A percentile compares a stretch with the other conserved stretches of the same genome.
phyloP scores from a whole-genome alignment of 2,888 invertebrate genomes.

The Latrodectus hesperus region DNA sequence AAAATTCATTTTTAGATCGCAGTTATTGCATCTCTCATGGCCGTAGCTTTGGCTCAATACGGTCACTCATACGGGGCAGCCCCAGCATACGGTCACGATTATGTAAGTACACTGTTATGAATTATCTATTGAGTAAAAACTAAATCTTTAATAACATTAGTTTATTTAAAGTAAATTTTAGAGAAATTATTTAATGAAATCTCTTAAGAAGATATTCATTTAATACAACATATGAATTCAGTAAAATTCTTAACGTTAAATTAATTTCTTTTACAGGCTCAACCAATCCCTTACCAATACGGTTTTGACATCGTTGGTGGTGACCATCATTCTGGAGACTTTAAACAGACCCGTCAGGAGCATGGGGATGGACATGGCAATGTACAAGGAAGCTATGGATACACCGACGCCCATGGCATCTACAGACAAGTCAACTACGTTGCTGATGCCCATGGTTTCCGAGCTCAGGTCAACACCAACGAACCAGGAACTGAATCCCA shows the following conservation, averaged over 20 bases:
- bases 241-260: neutral
- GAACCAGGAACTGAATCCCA: too few species aligned
- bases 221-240: neutral
- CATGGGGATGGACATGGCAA: constrained; percentile 65
- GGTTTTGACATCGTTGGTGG: constrained; percentile 65
- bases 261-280: constrained; percentile 29
- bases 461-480: too few species aligned
- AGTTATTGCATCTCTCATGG: constrained; percentile 41
- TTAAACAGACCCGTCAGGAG: constrained; percentile 61
- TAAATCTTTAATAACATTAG: neutral
- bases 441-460: too few species aligned
- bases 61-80: constrained; percentile 8
- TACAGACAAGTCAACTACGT: constrained; percentile 30
- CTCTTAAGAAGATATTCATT: neutral
- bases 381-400: constrained; percentile 63
- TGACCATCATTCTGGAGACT: constrained; percentile 58
- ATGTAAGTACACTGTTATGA: neutral
- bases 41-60: constrained; percentile 49
- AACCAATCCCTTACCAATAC: constrained; percentile 65
- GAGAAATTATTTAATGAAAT: neutral
- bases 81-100: neutral
- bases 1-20: constrained; percentile 19
- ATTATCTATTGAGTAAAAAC: neutral
- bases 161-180: neutral
- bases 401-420: constrained; percentile 60